Evolutionary conservation across 2,888 invertebrate species (phyloP), one percentile per base, ranked within the genome.

Genomic region (Meta bourneti): DNA sequence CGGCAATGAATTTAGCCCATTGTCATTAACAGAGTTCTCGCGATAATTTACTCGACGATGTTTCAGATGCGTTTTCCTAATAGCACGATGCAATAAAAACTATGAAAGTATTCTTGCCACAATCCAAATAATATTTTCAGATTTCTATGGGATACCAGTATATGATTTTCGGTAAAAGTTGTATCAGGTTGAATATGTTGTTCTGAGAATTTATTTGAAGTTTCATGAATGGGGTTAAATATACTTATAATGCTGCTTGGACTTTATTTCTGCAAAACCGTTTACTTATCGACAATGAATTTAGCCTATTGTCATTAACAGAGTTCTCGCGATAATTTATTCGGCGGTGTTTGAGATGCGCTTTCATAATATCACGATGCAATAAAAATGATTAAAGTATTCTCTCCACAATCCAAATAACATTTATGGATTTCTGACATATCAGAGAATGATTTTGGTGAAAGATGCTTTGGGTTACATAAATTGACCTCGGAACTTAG

Each of bases 221-320:
- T 34, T 34, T 4, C 1, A 34, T 34, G 34, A 34, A 34, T 4
- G 34, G 34, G 34, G 34, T 34, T 34, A 4, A 34, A 34, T 34
- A 34, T 34, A 4, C 34, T 34, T 34, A 34, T 34, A 34, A 34
- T 34, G 4, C 75, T 89, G 52, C 52, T 69, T 34, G 34, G 34
- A 71, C 61, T 79, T 61, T 74, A 69, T 69, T 34, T 80, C 49
- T 74, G 80, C 79, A 48, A 88, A 88, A 81, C 81, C 61, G 75
- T 80, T 88, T 88, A 88, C 88, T 88, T 88, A 88, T 88, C 81
- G 72, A 48, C 81, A 88, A 88, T 81, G 74, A 88, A 88, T 88
- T 88, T 88, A 88, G 61, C 74, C 88, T 80, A 81, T 88, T 81
- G 88, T 81, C 88, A 81, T 81, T 88, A 88, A 88, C 88, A 74